phyloP scores from a whole-genome alignment of 2,888 invertebrate genomes.

The Apotomis turbidana region DNA sequence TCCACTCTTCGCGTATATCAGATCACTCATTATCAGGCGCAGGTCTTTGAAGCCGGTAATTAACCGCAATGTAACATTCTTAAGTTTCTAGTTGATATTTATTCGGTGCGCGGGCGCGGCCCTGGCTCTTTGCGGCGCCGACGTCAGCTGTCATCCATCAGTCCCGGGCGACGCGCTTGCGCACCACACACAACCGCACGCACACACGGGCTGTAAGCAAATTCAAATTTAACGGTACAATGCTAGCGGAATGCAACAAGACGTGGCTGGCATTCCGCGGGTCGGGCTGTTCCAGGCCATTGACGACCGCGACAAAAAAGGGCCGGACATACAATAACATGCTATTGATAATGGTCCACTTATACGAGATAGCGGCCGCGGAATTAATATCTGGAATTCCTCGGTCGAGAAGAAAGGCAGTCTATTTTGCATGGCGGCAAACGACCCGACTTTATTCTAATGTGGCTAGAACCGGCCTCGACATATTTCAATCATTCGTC shows the following conservation, averaged over 20 bases:
- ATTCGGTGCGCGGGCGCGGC: constrained; percentile 57
- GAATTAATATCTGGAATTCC: constrained; percentile 35
- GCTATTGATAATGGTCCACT: constrained; percentile 56
- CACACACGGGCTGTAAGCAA: constrained; percentile 55
- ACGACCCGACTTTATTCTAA: constrained; percentile 31
- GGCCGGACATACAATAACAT: constrained; percentile 68
- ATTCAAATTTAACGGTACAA: constrained; percentile 81
- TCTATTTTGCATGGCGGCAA: constrained; percentile 27
- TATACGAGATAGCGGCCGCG: constrained; percentile 35
- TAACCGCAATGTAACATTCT: constrained; percentile 57
- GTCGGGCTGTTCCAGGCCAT: constrained; percentile 51
- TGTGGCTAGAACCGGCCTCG: constrained; percentile 13
- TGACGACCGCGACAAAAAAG: constrained; percentile 69
- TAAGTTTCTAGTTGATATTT: constrained; percentile 60
- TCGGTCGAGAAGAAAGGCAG: constrained; percentile 27
- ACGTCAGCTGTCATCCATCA: constrained; percentile 84
- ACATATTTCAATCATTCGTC: constrained; percentile 23
- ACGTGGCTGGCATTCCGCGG: constrained; percentile 68
- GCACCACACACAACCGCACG: constrained; percentile 53
- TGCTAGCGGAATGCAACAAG: constrained; percentile 73
- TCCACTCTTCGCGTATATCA: constrained; percentile 41
- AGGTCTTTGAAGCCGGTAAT: constrained; percentile 58
- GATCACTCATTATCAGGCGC: constrained; percentile 57
- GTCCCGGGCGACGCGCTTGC: constrained; percentile 79
- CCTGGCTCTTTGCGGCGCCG: constrained; percentile 68